phyloP scores from a whole-genome alignment of 2,113 vertebrate genomes.

The Festucalex cinctus region DNA sequence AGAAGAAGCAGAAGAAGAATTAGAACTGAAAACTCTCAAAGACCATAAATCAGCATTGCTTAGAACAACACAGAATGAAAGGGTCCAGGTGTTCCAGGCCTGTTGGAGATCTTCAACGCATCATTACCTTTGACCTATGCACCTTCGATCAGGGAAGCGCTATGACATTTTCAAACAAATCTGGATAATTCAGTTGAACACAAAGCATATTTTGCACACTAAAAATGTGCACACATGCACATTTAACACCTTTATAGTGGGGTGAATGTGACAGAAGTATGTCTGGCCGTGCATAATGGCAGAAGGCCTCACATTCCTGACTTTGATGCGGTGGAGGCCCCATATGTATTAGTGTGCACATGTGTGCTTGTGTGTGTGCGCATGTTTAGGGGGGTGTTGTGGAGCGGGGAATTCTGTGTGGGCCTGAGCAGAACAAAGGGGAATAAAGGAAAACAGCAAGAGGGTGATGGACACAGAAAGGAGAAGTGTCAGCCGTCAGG shows the following conservation, averaged over 20 bases:
- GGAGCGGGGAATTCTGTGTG: conserved; percentile 23
- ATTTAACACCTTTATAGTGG: conserved; percentile 5
- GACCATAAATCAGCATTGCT: background rate
- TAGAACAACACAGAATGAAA: conserved; percentile 4
- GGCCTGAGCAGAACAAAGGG: conserved; percentile 31
- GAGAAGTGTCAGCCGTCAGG: conserved; percentile 5
- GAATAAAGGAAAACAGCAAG: conserved; percentile 31
- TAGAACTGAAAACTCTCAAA: conserved; percentile 1
- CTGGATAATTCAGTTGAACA: conserved; percentile 18
- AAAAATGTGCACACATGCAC: conserved; percentile 14
- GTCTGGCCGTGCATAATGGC: conserved; percentile 36
- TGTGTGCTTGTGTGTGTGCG: conserved; percentile 6
- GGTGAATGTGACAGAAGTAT: conserved; percentile 42
- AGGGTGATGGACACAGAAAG: conserved; percentile 25
- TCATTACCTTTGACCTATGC: conserved; percentile 3
- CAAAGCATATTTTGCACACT: conserved; percentile 24
- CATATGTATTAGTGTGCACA: conserved; percentile 12
- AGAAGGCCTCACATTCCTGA: conserved; percentile 45
- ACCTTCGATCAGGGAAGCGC: conserved; percentile 4
- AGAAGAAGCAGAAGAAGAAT: background rate
- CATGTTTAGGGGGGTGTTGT: conserved; percentile 15
- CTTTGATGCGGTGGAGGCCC: conserved; percentile 51
- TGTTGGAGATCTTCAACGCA: conserved; percentile 15
- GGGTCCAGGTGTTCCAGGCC: conserved; percentile 35
- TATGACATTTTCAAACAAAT: conserved; percentile 47